A percentile compares a stretch with the other conserved stretches of the same genome.
Conservation (phyloP, 2,113 vertebrate species). For the Amphiprion ocellaris region DNA sequence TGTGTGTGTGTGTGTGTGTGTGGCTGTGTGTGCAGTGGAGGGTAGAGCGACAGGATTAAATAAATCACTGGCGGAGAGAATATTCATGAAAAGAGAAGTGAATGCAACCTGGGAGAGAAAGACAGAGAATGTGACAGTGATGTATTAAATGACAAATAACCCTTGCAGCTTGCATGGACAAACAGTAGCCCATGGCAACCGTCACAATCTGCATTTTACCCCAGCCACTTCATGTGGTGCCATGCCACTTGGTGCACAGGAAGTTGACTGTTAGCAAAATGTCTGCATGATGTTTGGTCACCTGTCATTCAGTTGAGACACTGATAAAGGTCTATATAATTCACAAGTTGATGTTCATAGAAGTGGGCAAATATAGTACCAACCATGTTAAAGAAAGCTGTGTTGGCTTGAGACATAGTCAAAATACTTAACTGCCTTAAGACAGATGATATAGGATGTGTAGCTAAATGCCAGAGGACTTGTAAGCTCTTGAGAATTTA, state of each 20-base stretch:
- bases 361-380: neutral
- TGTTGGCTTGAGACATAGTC: neutral
- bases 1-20: neutral
- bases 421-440: neutral
- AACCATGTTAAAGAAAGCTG: neutral
- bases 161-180: slow-evolving; percentile 53
- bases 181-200: slow-evolving; percentile 73
- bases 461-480: neutral
- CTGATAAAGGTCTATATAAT: slow-evolving; percentile 10
- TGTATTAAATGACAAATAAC: slow-evolving; percentile 75
- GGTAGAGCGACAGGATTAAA: slow-evolving; percentile 70
- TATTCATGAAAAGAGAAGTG: slow-evolving; percentile 76
- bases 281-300: slow-evolving; percentile 5
- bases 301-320: slow-evolving; percentile 12
- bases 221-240: slow-evolving; percentile 10
- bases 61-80: slow-evolving; percentile 74
- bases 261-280: slow-evolving; percentile 23
- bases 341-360: slow-evolving; percentile 5
- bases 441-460: neutral
- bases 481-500: neutral
- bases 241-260: neutral
- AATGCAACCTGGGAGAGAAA: slow-evolving; percentile 55
- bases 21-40: slow-evolving; percentile 56
- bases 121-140: slow-evolving; percentile 55
- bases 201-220: slow-evolving; percentile 35